Evolutionary conservation across 2,797 vertebrate species (phyloP), one percentile per base, ranked within the genome.

Genomic region (Chelon labrosus): DNA sequence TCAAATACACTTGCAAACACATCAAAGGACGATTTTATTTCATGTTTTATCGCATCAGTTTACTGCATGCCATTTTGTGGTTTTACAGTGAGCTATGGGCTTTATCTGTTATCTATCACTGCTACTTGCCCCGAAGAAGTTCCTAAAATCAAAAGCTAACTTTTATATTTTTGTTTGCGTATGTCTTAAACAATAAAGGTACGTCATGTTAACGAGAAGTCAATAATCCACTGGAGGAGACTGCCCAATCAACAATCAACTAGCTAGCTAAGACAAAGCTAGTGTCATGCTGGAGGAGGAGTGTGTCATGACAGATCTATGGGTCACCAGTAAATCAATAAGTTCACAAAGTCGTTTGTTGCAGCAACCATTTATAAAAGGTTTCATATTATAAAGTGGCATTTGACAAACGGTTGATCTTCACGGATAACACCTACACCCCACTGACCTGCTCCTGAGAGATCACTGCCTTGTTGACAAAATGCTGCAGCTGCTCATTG

Each of bases 401-500:
- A 7, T 16, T 47, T 47, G 12, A 5, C n/a, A 11, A 20, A 37
- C 1, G 12, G 19, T 3, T 54, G 50, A 31, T 20, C 47, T 53
- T 41, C 12, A 11, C 55, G 16, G 31, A 44, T 58, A 13, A 8
- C 5, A 14, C 3, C 10, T 5, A 2, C 5, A 25, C 25, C 39
- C 14, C 41, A 77, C 83, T 80, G 69, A 97, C 98, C 97, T 99
- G 94, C 67, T 98, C 97, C 90, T 98, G 97, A 59, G 92, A 90
- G 66, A 96, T 86, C 70, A 97, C 89, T 3, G 88, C 93, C 85
- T 88, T 94, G 84, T 87, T 94, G 84, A 95, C 94, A 90, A 97
- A 96, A 61, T 92, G 86, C 80, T 96, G 97, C 16, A 99, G 94
- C 58, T 94, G 94, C 85, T 99, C 97, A 0, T 96, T 98, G 79